Evolutionary conservation across 2,888 invertebrate species (phyloP).

Genomic region (Nomada lathburiana): DNA sequence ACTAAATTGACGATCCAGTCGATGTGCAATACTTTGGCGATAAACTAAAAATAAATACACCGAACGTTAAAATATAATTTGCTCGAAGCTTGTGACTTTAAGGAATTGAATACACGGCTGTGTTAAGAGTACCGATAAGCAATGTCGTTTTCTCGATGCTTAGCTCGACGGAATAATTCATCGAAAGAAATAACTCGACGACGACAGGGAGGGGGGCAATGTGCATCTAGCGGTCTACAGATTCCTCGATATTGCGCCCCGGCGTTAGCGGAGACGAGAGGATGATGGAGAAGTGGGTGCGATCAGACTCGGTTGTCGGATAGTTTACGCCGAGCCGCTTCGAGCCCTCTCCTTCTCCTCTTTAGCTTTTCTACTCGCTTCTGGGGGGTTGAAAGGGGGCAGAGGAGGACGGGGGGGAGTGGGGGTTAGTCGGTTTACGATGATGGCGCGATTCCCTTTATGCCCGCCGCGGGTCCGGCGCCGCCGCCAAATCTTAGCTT

Average conservation of each 20-base stretch:
- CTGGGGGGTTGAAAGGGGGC: slow-evolving; percentile 29
- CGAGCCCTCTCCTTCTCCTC: slow-evolving; percentile 18
- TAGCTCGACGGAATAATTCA: no score
- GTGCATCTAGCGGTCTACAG: slow-evolving; percentile 38
- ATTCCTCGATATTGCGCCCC: slow-evolving; percentile 33
- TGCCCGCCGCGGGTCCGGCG: slow-evolving; percentile 64
- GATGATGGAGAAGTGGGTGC: slow-evolving; percentile 74
- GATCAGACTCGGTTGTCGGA: slow-evolving; percentile 72
- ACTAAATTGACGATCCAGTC: no score
- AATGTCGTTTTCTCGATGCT: no score
- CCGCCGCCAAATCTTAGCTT: slow-evolving; percentile 79
- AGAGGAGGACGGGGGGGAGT: slow-evolving; percentile 16
- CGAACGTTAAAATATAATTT: no score
- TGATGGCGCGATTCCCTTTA: slow-evolving; percentile 81
- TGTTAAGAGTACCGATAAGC: no score
- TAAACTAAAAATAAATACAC: no score
- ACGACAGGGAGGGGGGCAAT: slow-evolving; percentile 20
- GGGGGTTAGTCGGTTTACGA: slow-evolving; percentile 76
- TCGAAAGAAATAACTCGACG: slow-evolving; percentile 1
- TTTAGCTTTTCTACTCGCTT: slow-evolving; percentile 24
- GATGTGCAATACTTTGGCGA: no score
- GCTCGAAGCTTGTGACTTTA: no score
- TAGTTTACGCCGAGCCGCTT: slow-evolving; percentile 68
- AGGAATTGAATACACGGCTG: no score
- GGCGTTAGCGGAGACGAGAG: slow-evolving; percentile 48